Percentiles rank a stretch among this genome's conserved stretches.
Evolutionary conservation across 2,888 invertebrate species (phyloP).

Genomic region (Thelaira solivaga): DNA sequence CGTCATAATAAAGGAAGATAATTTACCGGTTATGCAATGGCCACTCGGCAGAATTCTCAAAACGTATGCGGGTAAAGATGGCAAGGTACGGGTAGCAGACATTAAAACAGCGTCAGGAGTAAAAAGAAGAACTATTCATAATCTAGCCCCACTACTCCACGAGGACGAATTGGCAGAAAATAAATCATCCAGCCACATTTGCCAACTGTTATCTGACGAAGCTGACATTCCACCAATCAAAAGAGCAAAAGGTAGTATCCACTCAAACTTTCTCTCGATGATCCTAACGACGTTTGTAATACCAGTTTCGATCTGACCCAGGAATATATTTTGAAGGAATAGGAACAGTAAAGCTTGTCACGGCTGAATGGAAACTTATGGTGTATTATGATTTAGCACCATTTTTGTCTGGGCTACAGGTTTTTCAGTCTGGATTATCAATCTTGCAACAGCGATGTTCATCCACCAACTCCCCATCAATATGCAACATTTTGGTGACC

Average conservation of each 20-base stretch:
- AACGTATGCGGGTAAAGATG: not conserved
- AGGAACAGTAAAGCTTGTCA: not conserved
- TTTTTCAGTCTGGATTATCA: not conserved
- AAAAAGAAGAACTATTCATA: not conserved
- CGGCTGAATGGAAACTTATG: too few species aligned
- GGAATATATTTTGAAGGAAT: not conserved
- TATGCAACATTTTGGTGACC: not conserved
- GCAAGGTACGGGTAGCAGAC: not conserved
- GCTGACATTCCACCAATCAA: not conserved
- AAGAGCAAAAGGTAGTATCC: not conserved
- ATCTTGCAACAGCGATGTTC: not conserved
- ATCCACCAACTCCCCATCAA: too few species aligned
- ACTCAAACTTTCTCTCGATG: not conserved
- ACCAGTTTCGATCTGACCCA: not conserved
- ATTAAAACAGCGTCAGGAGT: not conserved
- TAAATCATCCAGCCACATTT: not conserved
- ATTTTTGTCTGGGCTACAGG: not conserved
- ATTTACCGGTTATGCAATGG: not conserved
- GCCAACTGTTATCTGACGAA: not conserved
- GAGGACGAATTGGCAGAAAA: not conserved
- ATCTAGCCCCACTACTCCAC: not conserved
- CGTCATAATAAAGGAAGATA: conserved; percentile 8
- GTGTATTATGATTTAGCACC: not conserved
- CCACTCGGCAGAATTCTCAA: conserved; percentile 8
- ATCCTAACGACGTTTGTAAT: not conserved